Base-by-base conservation (phyloP, 2,113 vertebrate genomes). In the Megaptera novaeangliae region DNA sequence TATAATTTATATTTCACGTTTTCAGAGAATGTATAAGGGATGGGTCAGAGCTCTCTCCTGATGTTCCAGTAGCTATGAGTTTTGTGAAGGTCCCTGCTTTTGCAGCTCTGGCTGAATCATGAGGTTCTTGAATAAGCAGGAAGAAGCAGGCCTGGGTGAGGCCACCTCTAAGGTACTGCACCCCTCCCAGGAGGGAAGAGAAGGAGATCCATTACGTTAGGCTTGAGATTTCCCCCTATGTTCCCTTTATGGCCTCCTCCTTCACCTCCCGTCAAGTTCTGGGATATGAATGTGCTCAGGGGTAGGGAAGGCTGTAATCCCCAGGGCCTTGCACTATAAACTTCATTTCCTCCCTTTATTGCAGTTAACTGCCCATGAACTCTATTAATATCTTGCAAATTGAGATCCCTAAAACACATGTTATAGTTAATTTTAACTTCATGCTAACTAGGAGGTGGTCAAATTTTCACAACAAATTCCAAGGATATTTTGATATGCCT, bases 321-420 rank as follows among this genome's bases (percentile, higher is more conserved):
- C 94, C 81, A 77, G 94, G 36, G 96, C 17, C 96, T 75, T 94
- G 72, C 75, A 72, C 93, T 91, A 72, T 95, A 97, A 97, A 98
- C 94, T 94, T 97, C 95, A 97, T 97, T 98, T 98, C 98, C 97
- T 97, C 92, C 84, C 72, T 96, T 96, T 96, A 96, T 93, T 98
- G 84, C 87, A 97, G 93, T 97, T 96, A 97, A 98, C 96, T 97
- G 95, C 97, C 97, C 96, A 96, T 97, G 97, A 97, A 97, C 96
- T 96, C 97, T 98, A 97, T 97, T 98, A 97, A 96, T 98, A 97
- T 97, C 97, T 97, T 90, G 92, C 84, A 98, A 97, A 98, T 96
- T 96, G 96, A 97, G 94, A 97, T 96, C 97, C 94, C 81, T 90
- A 81, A 97, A 97, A 97, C 96, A 98, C 87, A 96, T 97, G 97